A percentile compares a stretch with the other conserved stretches of the same genome.
phyloP scores from a whole-genome alignment of 1,140 invertebrate species.

The Phymorhynchus buccinoides region DNA sequence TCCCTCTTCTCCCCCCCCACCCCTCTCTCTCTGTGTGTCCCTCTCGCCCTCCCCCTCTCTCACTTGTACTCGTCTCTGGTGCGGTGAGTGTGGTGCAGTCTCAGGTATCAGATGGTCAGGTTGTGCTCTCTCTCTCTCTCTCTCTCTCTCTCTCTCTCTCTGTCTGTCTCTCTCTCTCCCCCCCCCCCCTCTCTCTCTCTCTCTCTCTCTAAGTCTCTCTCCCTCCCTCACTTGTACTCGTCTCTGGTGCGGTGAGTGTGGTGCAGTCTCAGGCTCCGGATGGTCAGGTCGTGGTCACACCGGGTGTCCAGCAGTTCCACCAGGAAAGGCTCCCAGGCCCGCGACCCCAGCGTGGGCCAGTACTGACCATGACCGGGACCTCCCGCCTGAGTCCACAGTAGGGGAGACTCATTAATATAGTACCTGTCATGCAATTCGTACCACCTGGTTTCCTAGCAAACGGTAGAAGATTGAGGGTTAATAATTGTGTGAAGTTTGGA shows the following conservation, averaged over 20 bases:
- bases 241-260: slow-evolving; percentile 8
- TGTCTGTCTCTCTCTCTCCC: not conserved
- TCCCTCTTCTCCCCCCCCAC: not conserved
- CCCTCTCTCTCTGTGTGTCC: no score
- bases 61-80: no score
- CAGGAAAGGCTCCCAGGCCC: slow-evolving; percentile 24
- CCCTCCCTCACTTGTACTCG: not conserved
- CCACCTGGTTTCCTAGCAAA: no score
- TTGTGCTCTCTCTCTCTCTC: no score
- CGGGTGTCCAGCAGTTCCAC: slow-evolving; percentile 13
- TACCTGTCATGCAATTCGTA: no score
- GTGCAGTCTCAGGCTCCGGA: not conserved
- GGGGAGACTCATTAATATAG: no score
- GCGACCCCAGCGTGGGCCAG: not conserved
- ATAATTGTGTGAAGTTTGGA: no score
- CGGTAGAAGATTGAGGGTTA: no score
- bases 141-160: not conserved
- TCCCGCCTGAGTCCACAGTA: not conserved
- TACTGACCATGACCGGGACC: not conserved
- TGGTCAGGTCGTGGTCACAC: not conserved
- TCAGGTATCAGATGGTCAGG: no score
- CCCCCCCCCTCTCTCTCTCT: not conserved
- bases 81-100: no score
- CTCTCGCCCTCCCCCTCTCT: no score
- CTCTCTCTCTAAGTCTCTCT: not conserved